A percentile compares a stretch with the other conserved stretches of the same genome.
phyloP scores from a whole-genome alignment of 2,797 vertebrate genomes.

The Phrynocephalus vlangalii region DNA sequence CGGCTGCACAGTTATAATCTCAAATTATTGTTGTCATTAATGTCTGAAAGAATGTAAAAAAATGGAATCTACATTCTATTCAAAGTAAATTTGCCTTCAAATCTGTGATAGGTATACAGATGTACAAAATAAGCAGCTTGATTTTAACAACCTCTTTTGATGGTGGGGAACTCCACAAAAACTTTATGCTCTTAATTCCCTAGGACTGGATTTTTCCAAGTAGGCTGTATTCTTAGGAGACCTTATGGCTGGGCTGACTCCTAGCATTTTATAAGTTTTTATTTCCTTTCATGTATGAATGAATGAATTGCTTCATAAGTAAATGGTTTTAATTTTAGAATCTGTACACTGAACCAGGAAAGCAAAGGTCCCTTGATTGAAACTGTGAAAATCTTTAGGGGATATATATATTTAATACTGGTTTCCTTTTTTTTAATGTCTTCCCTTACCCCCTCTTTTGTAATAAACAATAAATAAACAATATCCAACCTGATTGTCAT shows the following conservation, averaged over 20 bases:
- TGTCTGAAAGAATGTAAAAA: slow-evolving; percentile 18
- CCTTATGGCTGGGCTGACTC: slow-evolving; percentile 33
- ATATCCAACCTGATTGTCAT: neutral
- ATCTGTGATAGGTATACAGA: slow-evolving; percentile 36
- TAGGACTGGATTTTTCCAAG: slow-evolving; percentile 64
- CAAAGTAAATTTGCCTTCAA: slow-evolving; percentile 17
- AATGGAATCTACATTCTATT: slow-evolving; percentile 34
- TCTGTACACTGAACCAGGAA: neutral
- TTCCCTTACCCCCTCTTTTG: slow-evolving; percentile 33
- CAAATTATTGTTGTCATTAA: neutral
- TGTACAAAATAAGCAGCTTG: slow-evolving; percentile 53
- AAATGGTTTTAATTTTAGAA: neutral
- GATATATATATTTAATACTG: slow-evolving; percentile 30
- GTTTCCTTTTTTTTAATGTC: neutral
- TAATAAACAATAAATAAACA: neutral
- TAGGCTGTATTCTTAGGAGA: slow-evolving; percentile 72
- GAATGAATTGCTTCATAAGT: slow-evolving; percentile 50
- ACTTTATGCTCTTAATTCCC: slow-evolving; percentile 42
- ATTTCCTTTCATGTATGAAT: slow-evolving; percentile 14
- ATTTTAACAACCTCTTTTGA: slow-evolving; percentile 46
- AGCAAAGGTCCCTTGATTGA: slow-evolving; percentile 38
- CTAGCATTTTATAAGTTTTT: slow-evolving; percentile 65
- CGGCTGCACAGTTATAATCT: neutral
- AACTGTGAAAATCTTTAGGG: neutral
- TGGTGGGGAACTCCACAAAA: neutral